Percentiles rank a stretch among this genome's conserved stretches.
Evolutionary conservation across 2,888 invertebrate species (phyloP).

Genomic region (Protophormia terraenovae): DNA sequence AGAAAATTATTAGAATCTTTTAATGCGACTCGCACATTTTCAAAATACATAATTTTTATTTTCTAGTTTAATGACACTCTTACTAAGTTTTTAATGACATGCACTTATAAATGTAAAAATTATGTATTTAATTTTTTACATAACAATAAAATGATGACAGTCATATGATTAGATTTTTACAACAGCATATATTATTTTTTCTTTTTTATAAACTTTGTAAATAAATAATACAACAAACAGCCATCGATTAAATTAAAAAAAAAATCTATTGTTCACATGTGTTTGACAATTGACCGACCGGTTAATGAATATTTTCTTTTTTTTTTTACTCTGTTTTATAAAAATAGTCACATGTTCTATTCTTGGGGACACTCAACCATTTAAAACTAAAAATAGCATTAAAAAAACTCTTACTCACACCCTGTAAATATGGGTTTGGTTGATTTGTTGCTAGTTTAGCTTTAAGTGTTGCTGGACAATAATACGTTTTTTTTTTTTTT

Average conservation of each 20-base stretch:
- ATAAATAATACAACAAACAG: conserved; percentile 9
- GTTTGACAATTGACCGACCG: neutral
- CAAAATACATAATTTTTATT: conserved; percentile 1
- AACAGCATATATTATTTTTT: conserved; percentile 20
- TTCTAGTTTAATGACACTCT: neutral
- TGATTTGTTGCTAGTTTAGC: neutral
- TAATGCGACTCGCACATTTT: neutral
- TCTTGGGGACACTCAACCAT: neutral
- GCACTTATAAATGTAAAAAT: neutral
- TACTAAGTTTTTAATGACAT: conserved; percentile 12
- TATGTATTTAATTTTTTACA: conserved; percentile 5
- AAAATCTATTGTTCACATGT: conserved; percentile 39
- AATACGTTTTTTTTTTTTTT: neutral
- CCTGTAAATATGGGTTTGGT: neutral
- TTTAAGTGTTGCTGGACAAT: conserved; percentile 28
- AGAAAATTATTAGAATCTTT: conserved; percentile 1
- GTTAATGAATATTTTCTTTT: conserved; percentile 37
- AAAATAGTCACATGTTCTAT: conserved; percentile 54
- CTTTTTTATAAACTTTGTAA: conserved; percentile 7
- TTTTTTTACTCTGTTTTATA: too few species aligned
- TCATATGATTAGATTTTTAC: conserved; percentile 39
- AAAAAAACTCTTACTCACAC: conserved; percentile 1
- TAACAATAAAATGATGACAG: conserved; percentile 26
- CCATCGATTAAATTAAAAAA: conserved; percentile 18
- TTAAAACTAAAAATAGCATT: conserved; percentile 38